Evolutionary conservation across 2,113 vertebrate genomes (phyloP).

Genomic region (Irena cyanogastra): DNA sequence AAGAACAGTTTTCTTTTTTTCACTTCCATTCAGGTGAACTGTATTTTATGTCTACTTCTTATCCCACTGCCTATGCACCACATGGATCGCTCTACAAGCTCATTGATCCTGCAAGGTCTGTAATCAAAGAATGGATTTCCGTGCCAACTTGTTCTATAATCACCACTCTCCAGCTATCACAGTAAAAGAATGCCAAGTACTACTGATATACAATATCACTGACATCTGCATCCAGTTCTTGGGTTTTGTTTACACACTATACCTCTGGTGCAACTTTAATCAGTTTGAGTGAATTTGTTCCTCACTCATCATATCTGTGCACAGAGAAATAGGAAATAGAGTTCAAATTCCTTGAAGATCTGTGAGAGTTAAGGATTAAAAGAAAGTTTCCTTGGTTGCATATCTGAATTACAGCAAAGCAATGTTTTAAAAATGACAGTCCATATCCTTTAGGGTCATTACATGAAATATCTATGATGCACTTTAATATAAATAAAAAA

Average conservation of each 20-base stretch:
- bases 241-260: neutral
- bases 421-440: neutral
- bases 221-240: neutral
- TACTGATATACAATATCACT: neutral
- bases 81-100: constrained; percentile 81
- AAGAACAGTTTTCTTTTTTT: neutral
- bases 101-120: constrained; percentile 83
- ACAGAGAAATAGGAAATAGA: neutral
- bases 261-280: neutral
- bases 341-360: neutral
- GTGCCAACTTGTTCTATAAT: neutral
- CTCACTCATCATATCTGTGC: neutral
- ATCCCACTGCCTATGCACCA: constrained; percentile 75
- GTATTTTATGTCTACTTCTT: constrained; percentile 83
- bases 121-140: neutral
- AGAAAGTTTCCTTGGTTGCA: neutral
- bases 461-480: neutral
- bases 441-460: neutral
- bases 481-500: neutral
- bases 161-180: neutral
- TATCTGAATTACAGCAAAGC: neutral
- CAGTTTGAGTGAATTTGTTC: neutral
- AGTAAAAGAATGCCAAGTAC: neutral
- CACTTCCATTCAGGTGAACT: constrained; percentile 75
- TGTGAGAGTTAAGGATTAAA: neutral